Evolutionary conservation across 2,113 vertebrate genomes (phyloP).

Genomic region (Urocolius indicus): DNA sequence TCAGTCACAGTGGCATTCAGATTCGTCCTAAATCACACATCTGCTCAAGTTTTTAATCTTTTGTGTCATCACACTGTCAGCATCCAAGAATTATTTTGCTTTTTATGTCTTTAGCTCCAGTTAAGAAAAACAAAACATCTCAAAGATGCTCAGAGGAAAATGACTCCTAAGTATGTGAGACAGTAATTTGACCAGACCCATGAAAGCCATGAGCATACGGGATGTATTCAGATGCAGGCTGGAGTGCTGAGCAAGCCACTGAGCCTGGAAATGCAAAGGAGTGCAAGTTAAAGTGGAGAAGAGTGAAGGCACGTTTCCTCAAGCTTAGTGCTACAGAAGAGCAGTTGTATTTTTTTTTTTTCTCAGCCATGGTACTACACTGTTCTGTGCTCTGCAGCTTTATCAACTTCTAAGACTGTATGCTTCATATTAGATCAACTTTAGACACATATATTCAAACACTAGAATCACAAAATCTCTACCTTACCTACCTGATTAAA

Average conservation of each 20-base stretch:
- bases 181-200: neutral
- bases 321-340: neutral
- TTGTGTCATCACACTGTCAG: neutral
- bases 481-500: neutral
- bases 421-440: neutral
- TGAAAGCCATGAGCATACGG: neutral
- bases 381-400: neutral
- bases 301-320: neutral
- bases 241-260: neutral
- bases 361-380: neutral
- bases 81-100: neutral
- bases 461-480: neutral
- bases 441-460: neutral
- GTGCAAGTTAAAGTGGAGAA: neutral
- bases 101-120: neutral
- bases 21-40: neutral
- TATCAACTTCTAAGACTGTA: neutral
- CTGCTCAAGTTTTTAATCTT: neutral
- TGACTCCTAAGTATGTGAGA: neutral
- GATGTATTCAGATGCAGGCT: neutral
- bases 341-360: neutral
- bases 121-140: neutral
- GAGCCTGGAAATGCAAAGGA: neutral
- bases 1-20: neutral
- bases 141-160: neutral